Evolutionary conservation across 2,888 invertebrate genomes (phyloP), one percentile per base, ranked within the genome.

Genomic region (Folsomia candida): DNA sequence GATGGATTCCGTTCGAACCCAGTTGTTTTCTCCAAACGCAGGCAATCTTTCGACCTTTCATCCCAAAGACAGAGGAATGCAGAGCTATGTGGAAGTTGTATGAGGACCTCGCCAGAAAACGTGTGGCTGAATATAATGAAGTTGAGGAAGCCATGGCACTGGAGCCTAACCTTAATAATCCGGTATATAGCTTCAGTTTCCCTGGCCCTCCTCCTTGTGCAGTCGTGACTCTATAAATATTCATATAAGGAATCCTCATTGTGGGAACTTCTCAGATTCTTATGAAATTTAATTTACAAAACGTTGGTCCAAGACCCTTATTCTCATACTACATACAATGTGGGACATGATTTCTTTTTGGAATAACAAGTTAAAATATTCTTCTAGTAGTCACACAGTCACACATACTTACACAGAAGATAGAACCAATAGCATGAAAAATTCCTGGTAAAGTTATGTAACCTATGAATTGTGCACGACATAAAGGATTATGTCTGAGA

Each of bases 21-120:
- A 68, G 71, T 20, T 74, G 76, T 66, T 79, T 79, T 63, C 75
- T 79, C 22, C 76, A 72, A 71, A 73, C 76, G 37, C 79, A 79
- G 27, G 72, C 74, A 4, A 74, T 76, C 2, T 75, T 71, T 59
- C 69, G 74, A 70, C 79, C 79, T 2, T 74, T 68, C 62, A 67
- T 78, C 64, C 79, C 78, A 9, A 29, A 62, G 1, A 78, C 78
- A 22, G 72, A 74, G 58, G n/a, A n/a, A n/a, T n/a, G n/a, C n/a
- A 60, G 72, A 51, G 68, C 57, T 6, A 27, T 73, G 14, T 79
- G 78, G 77, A 72, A 51, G 51, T 76, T 74, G n/a, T 79, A 79
- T 65, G 54, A 77, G 37, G 28, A 47, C 22, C 3, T 72, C 26
- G 77, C 76, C 6, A 78, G 74, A 76, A 73, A 47, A 27, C 61